phyloP scores from a whole-genome alignment of 2,113 vertebrate species.

The Phyllostomus discolor region DNA sequence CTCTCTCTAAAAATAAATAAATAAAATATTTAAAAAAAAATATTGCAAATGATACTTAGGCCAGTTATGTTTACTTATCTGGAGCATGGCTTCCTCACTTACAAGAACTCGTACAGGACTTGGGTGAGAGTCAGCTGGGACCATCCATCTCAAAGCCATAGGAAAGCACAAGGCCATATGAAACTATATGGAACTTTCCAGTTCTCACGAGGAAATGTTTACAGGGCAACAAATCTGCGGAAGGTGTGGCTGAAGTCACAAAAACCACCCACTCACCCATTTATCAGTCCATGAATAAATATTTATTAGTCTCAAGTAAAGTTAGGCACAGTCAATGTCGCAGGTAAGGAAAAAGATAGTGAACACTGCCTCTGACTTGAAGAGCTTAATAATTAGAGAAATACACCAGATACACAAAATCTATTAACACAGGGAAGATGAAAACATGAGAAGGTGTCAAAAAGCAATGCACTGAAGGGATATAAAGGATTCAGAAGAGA shows the following conservation, averaged over 20 bases:
- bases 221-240: not conserved
- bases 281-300: not conserved
- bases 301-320: not conserved
- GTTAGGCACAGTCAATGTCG: not conserved
- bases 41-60: not conserved
- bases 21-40: too few species aligned
- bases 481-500: not conserved
- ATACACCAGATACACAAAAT: not conserved
- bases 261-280: not conserved
- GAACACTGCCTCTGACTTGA: not conserved
- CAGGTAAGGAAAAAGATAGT: not conserved
- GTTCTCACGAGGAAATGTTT: fast-evolving
- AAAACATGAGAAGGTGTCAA: not conserved
- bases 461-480: not conserved
- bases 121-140: not conserved
- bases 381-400: not conserved
- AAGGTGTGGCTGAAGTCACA: not conserved
- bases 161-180: too few species aligned
- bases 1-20: too few species aligned
- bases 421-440: not conserved
- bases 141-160: not conserved
- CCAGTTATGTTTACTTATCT: not conserved
- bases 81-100: not conserved
- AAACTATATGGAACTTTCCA: not conserved
- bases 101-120: not conserved